Evolutionary conservation across 2,797 vertebrate genomes (phyloP).

Genomic region (Phoxinus dragarum): DNA sequence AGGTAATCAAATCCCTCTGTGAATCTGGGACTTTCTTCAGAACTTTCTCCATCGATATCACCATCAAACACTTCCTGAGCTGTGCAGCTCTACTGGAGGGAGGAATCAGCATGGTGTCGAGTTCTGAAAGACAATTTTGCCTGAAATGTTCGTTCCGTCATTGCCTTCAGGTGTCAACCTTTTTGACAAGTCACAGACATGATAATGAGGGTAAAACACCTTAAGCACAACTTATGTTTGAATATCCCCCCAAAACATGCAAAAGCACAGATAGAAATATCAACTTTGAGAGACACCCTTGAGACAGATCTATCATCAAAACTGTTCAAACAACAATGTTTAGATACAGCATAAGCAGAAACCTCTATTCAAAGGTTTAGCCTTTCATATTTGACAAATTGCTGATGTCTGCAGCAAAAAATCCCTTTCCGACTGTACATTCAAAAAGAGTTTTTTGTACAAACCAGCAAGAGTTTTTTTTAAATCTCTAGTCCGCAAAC

Average conservation of each 20-base stretch:
- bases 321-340: conserved; percentile 7
- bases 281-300: conserved; percentile 16
- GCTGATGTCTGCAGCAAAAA: conserved; percentile 4
- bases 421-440: not conserved
- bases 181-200: conserved; percentile 45
- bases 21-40: conserved; percentile 87
- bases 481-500: not conserved
- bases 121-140: conserved; percentile 39
- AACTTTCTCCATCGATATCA: conserved; percentile 75
- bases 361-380: not conserved
- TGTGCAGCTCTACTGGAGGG: conserved; percentile 46
- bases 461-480: not conserved
- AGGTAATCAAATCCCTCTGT: conserved; percentile 91
- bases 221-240: conserved; percentile 41
- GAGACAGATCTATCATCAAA: not conserved
- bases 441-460: not conserved
- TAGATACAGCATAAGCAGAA: not conserved
- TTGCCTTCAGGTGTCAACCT: conserved; percentile 48
- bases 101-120: conserved; percentile 47
- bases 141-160: conserved; percentile 23
- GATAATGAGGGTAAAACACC: conserved; percentile 40
- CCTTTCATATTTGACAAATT: not conserved
- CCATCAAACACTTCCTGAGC: conserved; percentile 61
- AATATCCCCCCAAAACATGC: conserved; percentile 12
- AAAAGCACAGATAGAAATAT: conserved; percentile 14